Conservation (phyloP, 2,888 invertebrate species). For the Megalurothrips usitatus region DNA sequence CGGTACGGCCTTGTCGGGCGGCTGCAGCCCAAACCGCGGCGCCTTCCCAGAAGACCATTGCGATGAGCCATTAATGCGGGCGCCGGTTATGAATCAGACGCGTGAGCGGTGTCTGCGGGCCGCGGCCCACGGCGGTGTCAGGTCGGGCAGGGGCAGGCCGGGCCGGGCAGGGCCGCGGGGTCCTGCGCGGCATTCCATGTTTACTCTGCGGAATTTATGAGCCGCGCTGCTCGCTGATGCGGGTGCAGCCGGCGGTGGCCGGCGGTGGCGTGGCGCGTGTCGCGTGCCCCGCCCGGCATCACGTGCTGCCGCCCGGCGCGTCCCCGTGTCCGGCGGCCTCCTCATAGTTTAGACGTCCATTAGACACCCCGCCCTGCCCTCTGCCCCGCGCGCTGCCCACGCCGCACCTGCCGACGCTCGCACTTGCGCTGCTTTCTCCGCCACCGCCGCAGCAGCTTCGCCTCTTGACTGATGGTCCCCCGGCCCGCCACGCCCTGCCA, state of each 20-base stretch:
- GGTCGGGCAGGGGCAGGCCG: no score
- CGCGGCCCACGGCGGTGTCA: not conserved
- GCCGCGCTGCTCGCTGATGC: not conserved
- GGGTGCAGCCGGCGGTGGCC: no score
- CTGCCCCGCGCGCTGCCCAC: no score
- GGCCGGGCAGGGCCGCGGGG: conserved; percentile 3
- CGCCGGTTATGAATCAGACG: not conserved
- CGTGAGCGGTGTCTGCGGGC: not conserved
- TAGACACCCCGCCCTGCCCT: no score
- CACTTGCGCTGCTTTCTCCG: no score
- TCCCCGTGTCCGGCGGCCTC: no score
- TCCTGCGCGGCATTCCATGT: not conserved
- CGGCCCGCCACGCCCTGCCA: not conserved
- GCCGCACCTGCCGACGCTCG: no score
- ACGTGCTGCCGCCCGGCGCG: not conserved
- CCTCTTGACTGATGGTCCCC: not conserved
- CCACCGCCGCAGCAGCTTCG: no score
- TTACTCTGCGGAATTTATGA: not conserved
- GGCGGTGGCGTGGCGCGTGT: no score
- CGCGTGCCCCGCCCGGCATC: not conserved
- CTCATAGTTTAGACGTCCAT: no score
- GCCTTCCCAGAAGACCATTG: not conserved
- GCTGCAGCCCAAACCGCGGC: not conserved
- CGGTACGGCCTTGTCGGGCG: not conserved
- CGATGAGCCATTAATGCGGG: not conserved